Evolutionary conservation across 1,140 invertebrate species (phyloP), one percentile per base, ranked within the genome.

Genomic region (Diplogasteroides magnus): DNA sequence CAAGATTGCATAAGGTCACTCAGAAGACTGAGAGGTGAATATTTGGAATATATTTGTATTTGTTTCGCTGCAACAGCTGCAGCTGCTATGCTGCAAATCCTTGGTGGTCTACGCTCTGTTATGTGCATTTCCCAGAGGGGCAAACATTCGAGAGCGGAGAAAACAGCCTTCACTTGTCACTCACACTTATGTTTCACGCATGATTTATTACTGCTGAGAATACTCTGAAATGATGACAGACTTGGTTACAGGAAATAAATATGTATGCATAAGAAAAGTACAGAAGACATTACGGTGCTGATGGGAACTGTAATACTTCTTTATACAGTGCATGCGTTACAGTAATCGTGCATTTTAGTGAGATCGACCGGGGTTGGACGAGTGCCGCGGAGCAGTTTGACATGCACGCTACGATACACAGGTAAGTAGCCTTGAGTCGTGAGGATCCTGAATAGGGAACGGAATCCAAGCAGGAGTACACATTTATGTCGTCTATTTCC

Each of bases 361-460:
- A 64, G 57, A 75, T 75, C 23, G 74, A 75, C 68, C 65, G 67
- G 62, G 74, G 72, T 2, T 75, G 74, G 74, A 67, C 67, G 3
- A 69, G 60, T 19, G 74, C 70, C 2, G 74, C 74, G 13, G 74
- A 75, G 55, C 73, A 73, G 66, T 75, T 74, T 28, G 74, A 75
- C 31, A 66, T 69, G 26, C 71, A 75, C 23, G 67, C 74, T 15
- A 75, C 74, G 2, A 65, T 75, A 0, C 74, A 75, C 62, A 73
- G 71, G 71, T 73, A 74, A n/a, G n/a, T n/a, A n/a, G n/a, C n/a
- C n/a, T n/a, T n/a, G n/a, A n/a, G n/a, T n/a, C n/a, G n/a, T n/a
- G n/a, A n/a, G n/a, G n/a, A n/a, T n/a, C n/a, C n/a, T n/a, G n/a
- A n/a, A n/a, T n/a, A n/a, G n/a, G n/a, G n/a, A n/a, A n/a, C n/a